Evolutionary conservation across 2,113 vertebrate genomes (phyloP).

Genomic region (Rhinoptilus africanus): DNA sequence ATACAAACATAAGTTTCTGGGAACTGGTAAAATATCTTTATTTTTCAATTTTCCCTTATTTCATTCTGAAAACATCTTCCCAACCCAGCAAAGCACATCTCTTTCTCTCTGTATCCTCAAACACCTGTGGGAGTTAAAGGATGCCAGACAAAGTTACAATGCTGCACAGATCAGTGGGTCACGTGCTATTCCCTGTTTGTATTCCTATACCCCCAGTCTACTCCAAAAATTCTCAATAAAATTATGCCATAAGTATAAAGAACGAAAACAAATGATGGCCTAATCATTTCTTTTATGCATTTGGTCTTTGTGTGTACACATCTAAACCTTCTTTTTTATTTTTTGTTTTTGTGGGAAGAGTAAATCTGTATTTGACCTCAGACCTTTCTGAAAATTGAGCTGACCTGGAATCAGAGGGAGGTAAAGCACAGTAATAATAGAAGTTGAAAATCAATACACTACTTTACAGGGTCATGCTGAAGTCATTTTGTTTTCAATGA

Average conservation of each 20-base stretch:
- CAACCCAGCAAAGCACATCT: background rate
- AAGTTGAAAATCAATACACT: constrained; percentile 72
- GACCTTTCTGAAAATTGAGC: constrained; percentile 70
- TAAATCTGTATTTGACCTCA: constrained; percentile 71
- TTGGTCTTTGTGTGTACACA: background rate
- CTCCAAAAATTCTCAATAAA: background rate
- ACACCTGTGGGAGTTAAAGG: background rate
- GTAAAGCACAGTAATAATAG: constrained; percentile 70
- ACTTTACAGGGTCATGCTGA: constrained; percentile 62
- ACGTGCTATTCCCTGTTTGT: background rate
- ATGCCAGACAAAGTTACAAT: background rate
- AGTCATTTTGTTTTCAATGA: constrained; percentile 66
- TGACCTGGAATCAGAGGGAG: constrained; percentile 69
- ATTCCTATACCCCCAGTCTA: background rate
- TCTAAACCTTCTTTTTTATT: background rate
- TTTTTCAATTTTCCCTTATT: background rate
- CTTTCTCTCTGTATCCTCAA: background rate
- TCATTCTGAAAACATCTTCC: background rate
- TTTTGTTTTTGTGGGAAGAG: constrained; percentile 26
- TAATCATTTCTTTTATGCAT: background rate
- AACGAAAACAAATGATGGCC: background rate
- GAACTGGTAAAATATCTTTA: background rate
- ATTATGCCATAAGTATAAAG: background rate
- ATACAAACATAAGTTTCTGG: background rate
- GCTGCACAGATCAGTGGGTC: rapidly evolving